These are phyloP conservation scores for Tortrix viridana DNA, from an alignment of 2,888 invertebrate genomes.

Conservation along the genomic window DNA sequence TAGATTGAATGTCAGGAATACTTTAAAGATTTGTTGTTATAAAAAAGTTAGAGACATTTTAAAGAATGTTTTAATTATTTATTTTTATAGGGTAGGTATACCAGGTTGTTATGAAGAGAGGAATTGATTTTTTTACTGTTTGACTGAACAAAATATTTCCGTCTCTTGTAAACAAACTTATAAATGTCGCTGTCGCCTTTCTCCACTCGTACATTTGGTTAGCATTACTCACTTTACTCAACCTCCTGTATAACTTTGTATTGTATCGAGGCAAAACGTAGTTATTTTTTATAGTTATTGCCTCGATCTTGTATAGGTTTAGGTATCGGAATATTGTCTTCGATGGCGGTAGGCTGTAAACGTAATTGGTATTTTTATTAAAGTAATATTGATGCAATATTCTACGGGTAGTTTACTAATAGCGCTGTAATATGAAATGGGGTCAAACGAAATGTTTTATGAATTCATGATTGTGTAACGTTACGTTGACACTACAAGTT, in stretches of 20 bases:
- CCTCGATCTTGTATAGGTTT: constrained; percentile 8
- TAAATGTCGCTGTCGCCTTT: too few species aligned
- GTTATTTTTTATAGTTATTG: constrained; percentile 27
- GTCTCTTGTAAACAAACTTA: too few species aligned
- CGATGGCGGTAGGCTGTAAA: constrained; percentile 9
- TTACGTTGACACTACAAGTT: neutral
- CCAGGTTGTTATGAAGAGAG: too few species aligned
- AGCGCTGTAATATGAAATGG: constrained; percentile 5
- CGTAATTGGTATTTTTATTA: constrained; percentile 33
- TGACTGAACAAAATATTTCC: too few species aligned
- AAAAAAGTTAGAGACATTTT: too few species aligned
- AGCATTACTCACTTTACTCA: neutral
- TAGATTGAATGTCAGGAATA: too few species aligned
- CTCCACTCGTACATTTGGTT: too few species aligned
- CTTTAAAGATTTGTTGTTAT: too few species aligned
- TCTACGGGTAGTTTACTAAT: neutral
- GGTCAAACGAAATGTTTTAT: neutral
- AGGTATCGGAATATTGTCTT: constrained; percentile 24
- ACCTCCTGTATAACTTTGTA: constrained; percentile 3
- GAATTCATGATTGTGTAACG: neutral
- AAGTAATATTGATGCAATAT: constrained; percentile 25
- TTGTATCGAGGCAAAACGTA: constrained; percentile 12
- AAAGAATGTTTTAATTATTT: too few species aligned
- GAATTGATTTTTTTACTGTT: too few species aligned
- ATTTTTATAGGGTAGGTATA: too few species aligned